Conservation (phyloP, 2,888 invertebrate species). For the Agrotis segetum region DNA sequence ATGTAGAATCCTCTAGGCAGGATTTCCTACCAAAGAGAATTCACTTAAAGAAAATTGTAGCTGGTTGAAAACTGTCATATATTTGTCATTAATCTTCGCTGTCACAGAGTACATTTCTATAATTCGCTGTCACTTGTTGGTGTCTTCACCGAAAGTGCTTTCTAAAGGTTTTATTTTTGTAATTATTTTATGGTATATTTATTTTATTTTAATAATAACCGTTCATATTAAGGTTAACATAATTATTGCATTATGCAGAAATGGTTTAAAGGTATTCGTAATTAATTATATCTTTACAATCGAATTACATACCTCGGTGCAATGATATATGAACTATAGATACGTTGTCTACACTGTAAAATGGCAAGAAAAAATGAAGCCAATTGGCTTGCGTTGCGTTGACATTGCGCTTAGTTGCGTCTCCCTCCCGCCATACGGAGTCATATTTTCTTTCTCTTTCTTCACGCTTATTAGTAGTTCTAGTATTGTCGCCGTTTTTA, state of each 20-base stretch:
- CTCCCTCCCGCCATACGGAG: no score
- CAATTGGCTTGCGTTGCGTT: no score
- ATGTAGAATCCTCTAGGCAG: not conserved
- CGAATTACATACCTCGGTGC: not conserved
- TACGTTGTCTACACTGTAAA: no score
- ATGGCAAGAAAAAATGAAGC: no score
- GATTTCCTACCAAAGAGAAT: not conserved
- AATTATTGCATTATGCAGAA: slow-evolving; percentile 60
- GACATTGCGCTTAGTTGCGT: no score
- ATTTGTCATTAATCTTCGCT: slow-evolving; percentile 1
- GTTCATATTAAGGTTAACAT: not conserved
- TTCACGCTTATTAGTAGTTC: no score
- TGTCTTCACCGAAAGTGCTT: slow-evolving; percentile 6
- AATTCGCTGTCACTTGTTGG: not conserved
- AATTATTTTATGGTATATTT: not conserved
- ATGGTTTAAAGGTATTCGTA: slow-evolving; percentile 59
- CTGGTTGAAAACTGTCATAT: slow-evolving; percentile 27
- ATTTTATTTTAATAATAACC: not conserved
- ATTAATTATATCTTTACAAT: not conserved
- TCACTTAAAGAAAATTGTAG: not conserved
- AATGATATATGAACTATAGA: no score
- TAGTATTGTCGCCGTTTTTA: no score
- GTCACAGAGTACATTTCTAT: slow-evolving; percentile 8
- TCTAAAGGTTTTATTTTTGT: not conserved
- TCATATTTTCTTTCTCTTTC: no score